These are phyloP conservation scores for Orientallactaga sibirica DNA, from an alignment of 2,797 vertebrate species.

Conservation along the genomic window DNA sequence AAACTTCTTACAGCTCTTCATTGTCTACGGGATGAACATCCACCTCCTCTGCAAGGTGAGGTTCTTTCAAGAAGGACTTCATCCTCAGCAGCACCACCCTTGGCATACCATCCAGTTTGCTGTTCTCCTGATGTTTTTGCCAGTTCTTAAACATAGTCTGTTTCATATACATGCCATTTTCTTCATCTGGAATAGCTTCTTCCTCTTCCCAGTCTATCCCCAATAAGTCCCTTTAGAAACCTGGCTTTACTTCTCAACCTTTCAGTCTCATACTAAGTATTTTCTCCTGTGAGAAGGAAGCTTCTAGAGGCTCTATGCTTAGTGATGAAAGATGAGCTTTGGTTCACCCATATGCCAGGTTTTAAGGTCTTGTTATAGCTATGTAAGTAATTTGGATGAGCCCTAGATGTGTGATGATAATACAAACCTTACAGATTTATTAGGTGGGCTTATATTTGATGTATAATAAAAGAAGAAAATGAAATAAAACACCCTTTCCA, in stretches of 20 bases:
- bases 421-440: not conserved
- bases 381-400: not conserved
- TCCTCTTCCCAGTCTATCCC: not conserved
- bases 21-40: not conserved
- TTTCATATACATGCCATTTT: not conserved
- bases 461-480: conserved; percentile 26
- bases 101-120: not conserved
- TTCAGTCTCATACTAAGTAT: not conserved
- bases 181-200: not conserved
- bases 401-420: conserved; percentile 43
- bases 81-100: not conserved
- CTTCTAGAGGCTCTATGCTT: not conserved
- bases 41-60: not conserved
- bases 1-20: not conserved
- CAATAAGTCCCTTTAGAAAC: conserved; percentile 19
- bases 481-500: not conserved
- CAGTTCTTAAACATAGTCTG: not conserved
- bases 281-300: conserved; percentile 9
- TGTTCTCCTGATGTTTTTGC: not conserved
- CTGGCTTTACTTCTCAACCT: not conserved
- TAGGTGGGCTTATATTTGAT: not conserved
- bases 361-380: not conserved
- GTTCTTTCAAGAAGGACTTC: not conserved
- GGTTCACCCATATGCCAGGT: not conserved
- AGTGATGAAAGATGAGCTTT: not conserved